Evolutionary conservation across 2,113 vertebrate species (phyloP), one percentile per base, ranked within the genome.

Genomic region (Sitta europaea): DNA sequence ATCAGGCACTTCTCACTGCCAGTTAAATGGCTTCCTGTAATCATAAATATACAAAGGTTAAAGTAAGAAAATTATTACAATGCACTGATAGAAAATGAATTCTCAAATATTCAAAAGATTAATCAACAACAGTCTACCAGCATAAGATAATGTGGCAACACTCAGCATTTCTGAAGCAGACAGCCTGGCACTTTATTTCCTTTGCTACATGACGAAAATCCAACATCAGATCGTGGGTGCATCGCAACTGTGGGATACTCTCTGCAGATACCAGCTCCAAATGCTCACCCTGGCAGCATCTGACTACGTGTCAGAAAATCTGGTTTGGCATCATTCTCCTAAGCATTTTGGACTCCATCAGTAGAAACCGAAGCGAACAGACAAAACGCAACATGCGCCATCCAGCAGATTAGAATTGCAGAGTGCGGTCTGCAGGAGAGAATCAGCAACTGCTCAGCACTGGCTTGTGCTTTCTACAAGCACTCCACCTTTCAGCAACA

Each of bases 311-410:
- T 91, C 73, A 94, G 75, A 92, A 88, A 92, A 83, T 92, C 88
- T 90, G 86, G 86, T 93, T 93, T 94, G 95, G 91, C 92, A 86
- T 47, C 55, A 21, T 51, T 80, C 79, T 92, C 76, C 59, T 12
- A 31, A 11, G 2, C 40, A 33, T 82, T 93, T 77, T 73, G 91
- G 79, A 68, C 91, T 86, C 78, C 81, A 87, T 63, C 67, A 58
- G 59, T 62, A 93, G 79, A 90, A 95, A 91, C 45, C 31, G 51
- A 80, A 77, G 88, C 0, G 8, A 93, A 70, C 68, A 90, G 96
- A 76, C 7, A 5, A 80, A 90, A 84, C 2, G 14, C 79, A 93
- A 42, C 7, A 0, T 54, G 71, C 0, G 4, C 82, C 63, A 83
- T 72, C 42, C 66, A 95, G 85, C 66, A 86, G 72, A 92, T 55